Conservation (phyloP, 2,113 vertebrate genomes). For the Maccullochella peelii region DNA sequence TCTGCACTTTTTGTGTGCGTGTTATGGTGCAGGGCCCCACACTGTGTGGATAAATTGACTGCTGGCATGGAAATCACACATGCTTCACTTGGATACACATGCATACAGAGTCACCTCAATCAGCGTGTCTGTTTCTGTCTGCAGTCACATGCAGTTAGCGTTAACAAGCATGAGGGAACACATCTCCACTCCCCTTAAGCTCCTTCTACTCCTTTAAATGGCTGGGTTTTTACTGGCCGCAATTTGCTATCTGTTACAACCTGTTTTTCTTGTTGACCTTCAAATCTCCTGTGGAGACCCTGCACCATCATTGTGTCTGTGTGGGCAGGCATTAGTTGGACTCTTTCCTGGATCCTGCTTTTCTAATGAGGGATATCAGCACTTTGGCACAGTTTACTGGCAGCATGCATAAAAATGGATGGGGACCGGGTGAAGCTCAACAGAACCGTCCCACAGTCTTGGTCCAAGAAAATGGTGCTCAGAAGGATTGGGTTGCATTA, state of each 20-base stretch:
- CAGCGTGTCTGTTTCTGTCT: slow-evolving; percentile 58
- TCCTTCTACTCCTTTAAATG: slow-evolving; percentile 58
- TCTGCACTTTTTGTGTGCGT: slow-evolving; percentile 20
- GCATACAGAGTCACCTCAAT: slow-evolving; percentile 57
- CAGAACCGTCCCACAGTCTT: slow-evolving; percentile 69
- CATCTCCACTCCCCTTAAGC: slow-evolving; percentile 39
- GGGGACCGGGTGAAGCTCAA: slow-evolving; percentile 67
- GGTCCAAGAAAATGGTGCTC: slow-evolving; percentile 74
- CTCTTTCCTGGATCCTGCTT: slow-evolving; percentile 79
- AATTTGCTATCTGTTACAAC: slow-evolving; percentile 65
- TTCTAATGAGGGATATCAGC: slow-evolving; percentile 84
- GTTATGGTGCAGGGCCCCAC: slow-evolving; percentile 11
- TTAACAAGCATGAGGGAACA: slow-evolving; percentile 67
- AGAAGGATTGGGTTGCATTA: slow-evolving; percentile 77
- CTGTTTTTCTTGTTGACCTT: slow-evolving; percentile 76
- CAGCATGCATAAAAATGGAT: slow-evolving; percentile 76
- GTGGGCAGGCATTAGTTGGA: slow-evolving; percentile 74
- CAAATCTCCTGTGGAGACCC: slow-evolving; percentile 72
- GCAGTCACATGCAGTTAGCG: slow-evolving; percentile 58
- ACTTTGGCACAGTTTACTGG: slow-evolving; percentile 83
- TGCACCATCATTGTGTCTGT: slow-evolving; percentile 69
- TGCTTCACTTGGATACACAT: slow-evolving; percentile 60
- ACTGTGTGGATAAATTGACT: slow-evolving; percentile 48
- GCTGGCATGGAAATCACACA: slow-evolving; percentile 58
- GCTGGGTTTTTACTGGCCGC: slow-evolving; percentile 40